Evolutionary conservation across 2,113 vertebrate species (phyloP).

Genomic region (Mirounga angustirostris): DNA sequence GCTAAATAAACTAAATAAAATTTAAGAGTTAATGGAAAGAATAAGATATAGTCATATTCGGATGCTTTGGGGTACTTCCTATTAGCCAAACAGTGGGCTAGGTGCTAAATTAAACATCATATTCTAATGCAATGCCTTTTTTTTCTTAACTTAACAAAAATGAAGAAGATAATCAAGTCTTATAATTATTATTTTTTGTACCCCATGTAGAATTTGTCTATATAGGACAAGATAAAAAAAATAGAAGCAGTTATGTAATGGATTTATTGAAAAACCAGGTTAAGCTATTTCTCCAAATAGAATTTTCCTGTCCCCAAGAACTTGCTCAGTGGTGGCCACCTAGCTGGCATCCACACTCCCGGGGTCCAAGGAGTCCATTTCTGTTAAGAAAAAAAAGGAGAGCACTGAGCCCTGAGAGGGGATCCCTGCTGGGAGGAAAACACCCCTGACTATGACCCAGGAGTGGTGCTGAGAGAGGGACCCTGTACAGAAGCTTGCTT

Average conservation of each 20-base stretch:
- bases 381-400: too few species aligned
- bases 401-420: not conserved
- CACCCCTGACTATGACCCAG: not conserved
- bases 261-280: conserved; percentile 36
- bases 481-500: not conserved
- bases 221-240: conserved; percentile 35
- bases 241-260: conserved; percentile 25
- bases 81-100: not conserved
- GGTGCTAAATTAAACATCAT: not conserved
- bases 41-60: not conserved
- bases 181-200: not conserved
- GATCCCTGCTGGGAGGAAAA: not conserved
- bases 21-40: not conserved
- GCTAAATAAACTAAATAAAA: not conserved
- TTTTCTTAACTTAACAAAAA: not conserved
- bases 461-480: not conserved
- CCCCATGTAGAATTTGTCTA: not conserved
- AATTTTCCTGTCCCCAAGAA: not conserved
- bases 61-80: conserved; percentile 10
- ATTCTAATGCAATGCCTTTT: not conserved
- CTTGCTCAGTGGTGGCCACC: not conserved
- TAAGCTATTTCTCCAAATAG: conserved; percentile 34
- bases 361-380: not conserved
- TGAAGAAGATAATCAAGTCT: conserved; percentile 34
- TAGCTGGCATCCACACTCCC: not conserved